Evolutionary conservation across 2,888 invertebrate genomes (phyloP), one percentile per base, ranked within the genome.

Genomic region (Pemphredon lugubris): DNA sequence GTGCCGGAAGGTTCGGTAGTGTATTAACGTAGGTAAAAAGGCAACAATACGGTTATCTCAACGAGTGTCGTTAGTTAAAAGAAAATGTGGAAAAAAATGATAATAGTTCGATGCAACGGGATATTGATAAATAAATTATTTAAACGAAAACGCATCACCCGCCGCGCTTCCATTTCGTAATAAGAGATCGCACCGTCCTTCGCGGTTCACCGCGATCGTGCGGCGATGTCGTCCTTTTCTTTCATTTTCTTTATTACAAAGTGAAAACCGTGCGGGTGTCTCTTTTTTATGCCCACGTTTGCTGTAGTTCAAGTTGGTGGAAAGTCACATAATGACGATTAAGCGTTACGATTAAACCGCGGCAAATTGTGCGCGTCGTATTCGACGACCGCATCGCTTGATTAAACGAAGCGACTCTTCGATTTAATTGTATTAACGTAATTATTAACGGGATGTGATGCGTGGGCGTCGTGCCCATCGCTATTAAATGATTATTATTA

Each of bases 251-350:
- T 60, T n/a, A n/a, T n/a, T n/a, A n/a, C n/a, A n/a, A n/a, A n/a
- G n/a, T n/a, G n/a, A n/a, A n/a, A n/a, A n/a, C n/a, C n/a, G n/a
- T n/a, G n/a, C n/a, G n/a, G n/a, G n/a, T n/a, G n/a, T n/a, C n/a
- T n/a, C n/a, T 53, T 39, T 68, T 71, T 59, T 67, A 57, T 64
- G 69, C 42, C 53, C 64, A 50, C 72, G 81, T 81, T 81, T 78
- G 75, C 81, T 68, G 81, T 68, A 79, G 77, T 83, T 83, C 81
- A 82, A 83, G 82, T 81, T 79, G 81, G 81, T 84, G 84, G 81
- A 83, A 79, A 75, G 61, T 53, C 76, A 44, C 58, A 50, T 61
- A 48, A 16, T 45, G 63, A 70, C 57, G 45, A 67, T 37, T 53
- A 30, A 26, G 54, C 50, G 48, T 57, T 57, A 34, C 40, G 5